Evolutionary conservation across 1,140 invertebrate species (phyloP).

Genomic region (Ooceraea biroi): DNA sequence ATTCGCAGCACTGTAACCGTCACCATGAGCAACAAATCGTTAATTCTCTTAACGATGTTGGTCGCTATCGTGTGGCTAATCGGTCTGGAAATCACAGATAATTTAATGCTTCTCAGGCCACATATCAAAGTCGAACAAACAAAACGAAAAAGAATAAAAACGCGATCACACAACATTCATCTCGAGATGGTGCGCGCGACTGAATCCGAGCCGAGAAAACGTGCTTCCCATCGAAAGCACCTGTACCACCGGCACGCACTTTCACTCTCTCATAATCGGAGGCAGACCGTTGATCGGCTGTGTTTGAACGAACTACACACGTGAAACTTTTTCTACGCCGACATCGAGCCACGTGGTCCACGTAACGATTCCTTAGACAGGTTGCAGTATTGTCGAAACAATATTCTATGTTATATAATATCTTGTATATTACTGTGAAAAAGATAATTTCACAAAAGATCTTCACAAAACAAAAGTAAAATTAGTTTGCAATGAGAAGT

Average conservation of each 20-base stretch:
- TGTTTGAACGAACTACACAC: constrained; percentile 4
- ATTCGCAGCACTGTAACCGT: constrained; percentile 8
- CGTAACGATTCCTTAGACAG: too few relatives aligned
- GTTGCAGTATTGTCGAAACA: neutral
- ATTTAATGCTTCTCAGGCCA: neutral
- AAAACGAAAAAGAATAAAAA: neutral
- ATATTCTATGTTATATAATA: neutral
- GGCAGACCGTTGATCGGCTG: constrained; percentile 16
- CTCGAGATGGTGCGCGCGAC: constrained; percentile 36
- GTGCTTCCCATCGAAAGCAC: constrained; percentile 66
- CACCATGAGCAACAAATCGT: neutral
- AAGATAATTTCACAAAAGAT: neutral
- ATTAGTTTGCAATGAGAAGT: neutral
- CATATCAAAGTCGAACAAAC: neutral
- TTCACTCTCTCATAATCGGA: constrained; percentile 71
- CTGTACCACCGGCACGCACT: constrained; percentile 58
- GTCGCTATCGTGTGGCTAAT: constrained; percentile 28
- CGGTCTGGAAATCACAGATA: neutral
- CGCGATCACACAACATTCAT: constrained; percentile 38
- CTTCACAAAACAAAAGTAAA: neutral
- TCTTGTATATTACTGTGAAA: neutral
- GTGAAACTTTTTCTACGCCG: constrained; percentile 16
- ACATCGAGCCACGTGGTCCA: neutral
- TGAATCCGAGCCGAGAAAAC: constrained; percentile 61
- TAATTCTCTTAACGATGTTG: neutral